These are phyloP conservation scores for Luperina nickerlii DNA, from an alignment of 2,888 invertebrate genomes.

Conservation along the genomic window DNA sequence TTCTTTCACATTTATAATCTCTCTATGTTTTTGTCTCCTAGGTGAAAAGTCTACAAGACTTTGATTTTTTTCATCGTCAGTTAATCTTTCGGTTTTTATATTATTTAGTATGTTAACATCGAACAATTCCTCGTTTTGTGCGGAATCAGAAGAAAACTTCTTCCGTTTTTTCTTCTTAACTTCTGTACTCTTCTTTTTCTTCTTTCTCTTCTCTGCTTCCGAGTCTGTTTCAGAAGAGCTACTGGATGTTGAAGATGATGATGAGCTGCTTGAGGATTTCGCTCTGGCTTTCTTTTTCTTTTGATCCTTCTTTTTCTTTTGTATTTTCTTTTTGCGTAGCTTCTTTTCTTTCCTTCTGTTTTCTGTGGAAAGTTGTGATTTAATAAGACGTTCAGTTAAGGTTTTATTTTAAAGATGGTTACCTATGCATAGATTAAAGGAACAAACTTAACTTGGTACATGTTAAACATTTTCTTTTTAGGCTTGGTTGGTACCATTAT, in stretches of 20 bases:
- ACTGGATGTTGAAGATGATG: slow-evolving; percentile 53
- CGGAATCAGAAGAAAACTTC: slow-evolving; percentile 76
- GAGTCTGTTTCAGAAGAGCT: slow-evolving; percentile 69
- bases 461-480: too few species aligned
- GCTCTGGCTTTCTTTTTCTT: slow-evolving; percentile 80
- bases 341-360: slow-evolving; percentile 80
- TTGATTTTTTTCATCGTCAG: slow-evolving; percentile 83
- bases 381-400: background rate
- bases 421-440: background rate
- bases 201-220: slow-evolving; percentile 65
- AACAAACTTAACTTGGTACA: background rate
- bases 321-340: slow-evolving; percentile 79
- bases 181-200: slow-evolving; percentile 67
- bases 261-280: slow-evolving; percentile 75
- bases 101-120: slow-evolving; percentile 86
- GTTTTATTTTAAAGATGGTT: background rate
- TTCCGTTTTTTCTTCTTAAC: slow-evolving; percentile 76
- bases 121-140: slow-evolving; percentile 81
- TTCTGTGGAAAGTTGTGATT: slow-evolving; percentile 66
- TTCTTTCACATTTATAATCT: slow-evolving; percentile 87
- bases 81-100: slow-evolving; percentile 85
- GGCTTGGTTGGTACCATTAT: too few species aligned
- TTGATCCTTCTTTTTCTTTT: slow-evolving; percentile 79
- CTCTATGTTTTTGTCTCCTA: slow-evolving; percentile 77
- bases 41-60: slow-evolving; percentile 79